A percentile compares a stretch with the other conserved stretches of the same genome.
These are phyloP conservation scores for Ceyx margarethae DNA, from an alignment of 2,113 vertebrate genomes.

Conservation along the genomic window DNA sequence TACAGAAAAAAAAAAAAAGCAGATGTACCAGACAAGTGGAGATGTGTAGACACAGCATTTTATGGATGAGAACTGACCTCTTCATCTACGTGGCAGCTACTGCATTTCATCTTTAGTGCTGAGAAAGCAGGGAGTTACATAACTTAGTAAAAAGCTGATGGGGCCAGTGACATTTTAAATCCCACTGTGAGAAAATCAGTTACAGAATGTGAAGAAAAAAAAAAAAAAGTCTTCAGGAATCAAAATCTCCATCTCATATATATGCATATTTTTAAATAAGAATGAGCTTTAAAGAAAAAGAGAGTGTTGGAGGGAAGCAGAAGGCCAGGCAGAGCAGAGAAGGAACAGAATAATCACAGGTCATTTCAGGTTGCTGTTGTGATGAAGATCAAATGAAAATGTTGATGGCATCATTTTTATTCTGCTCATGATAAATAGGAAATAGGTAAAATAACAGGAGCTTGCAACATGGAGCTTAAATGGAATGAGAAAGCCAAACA, in stretches of 20 bases:
- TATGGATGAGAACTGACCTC: background rate
- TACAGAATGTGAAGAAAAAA: background rate
- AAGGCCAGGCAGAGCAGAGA: background rate
- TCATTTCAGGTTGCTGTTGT: background rate
- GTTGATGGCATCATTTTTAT: background rate
- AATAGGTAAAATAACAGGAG: background rate
- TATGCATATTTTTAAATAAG: background rate
- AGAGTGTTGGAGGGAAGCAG: background rate
- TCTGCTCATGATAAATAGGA: background rate
- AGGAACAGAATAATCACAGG: background rate
- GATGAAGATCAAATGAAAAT: background rate
- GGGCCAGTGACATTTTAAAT: constrained; percentile 2
- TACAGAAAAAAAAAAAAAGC: background rate
- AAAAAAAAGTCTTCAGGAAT: background rate
- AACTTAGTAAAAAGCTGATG: background rate
- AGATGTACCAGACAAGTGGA: background rate
- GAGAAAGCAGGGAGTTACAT: constrained; percentile 9
- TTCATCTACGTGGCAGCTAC: constrained; percentile 1
- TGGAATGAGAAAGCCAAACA: background rate
- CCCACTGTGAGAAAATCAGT: constrained; percentile 6
- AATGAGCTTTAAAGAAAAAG: background rate
- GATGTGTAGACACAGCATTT: background rate
- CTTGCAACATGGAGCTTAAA: background rate
- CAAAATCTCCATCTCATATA: background rate
- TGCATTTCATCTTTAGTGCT: background rate